phyloP scores from a whole-genome alignment of 2,888 invertebrate genomes.

The Cordylochernes scorpioides region DNA sequence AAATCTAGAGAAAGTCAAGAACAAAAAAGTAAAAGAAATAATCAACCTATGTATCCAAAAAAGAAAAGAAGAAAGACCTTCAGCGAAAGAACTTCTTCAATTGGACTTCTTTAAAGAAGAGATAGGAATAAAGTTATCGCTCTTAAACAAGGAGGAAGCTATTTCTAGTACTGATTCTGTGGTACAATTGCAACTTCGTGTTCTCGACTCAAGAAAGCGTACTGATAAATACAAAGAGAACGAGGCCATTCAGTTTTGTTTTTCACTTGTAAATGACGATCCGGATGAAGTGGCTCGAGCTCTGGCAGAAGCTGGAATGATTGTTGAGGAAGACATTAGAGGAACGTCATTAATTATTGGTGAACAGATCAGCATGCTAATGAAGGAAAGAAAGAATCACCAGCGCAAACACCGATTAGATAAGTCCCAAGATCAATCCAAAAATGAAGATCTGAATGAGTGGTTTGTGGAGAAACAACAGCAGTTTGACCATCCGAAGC shows the following conservation, averaged over 20 bases:
- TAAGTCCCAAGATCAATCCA: too few relatives aligned
- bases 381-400: too few relatives aligned
- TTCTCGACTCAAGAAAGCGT: conserved; percentile 85
- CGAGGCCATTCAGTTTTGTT: conserved; percentile 96
- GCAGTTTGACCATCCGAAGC: too few relatives aligned
- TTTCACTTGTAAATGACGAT: conserved; percentile 66
- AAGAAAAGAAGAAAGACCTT: conserved; percentile 61
- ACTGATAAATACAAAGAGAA: conserved; percentile 94
- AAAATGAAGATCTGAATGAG: too few relatives aligned
- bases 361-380: too few relatives aligned
- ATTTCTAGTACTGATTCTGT: conserved; percentile 27
- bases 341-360: too few relatives aligned
- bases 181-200: conserved; percentile 66
- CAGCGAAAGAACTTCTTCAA: conserved; percentile 72
- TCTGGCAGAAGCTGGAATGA: conserved; percentile 50
- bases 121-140: conserved; percentile 47
- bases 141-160: conserved; percentile 33
- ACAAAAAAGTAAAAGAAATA: conserved; percentile 76
- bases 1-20: conserved; percentile 79
- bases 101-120: conserved; percentile 95
- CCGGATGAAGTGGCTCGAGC: conserved; percentile 80
- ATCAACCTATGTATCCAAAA: conserved; percentile 82
- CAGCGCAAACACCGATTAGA: too few relatives aligned
- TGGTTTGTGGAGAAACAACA: too few relatives aligned
- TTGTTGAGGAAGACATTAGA: too few relatives aligned